These are phyloP conservation scores for Microcebus murinus DNA, from an alignment of 2,113 vertebrate genomes.

Conservation along the genomic window DNA sequence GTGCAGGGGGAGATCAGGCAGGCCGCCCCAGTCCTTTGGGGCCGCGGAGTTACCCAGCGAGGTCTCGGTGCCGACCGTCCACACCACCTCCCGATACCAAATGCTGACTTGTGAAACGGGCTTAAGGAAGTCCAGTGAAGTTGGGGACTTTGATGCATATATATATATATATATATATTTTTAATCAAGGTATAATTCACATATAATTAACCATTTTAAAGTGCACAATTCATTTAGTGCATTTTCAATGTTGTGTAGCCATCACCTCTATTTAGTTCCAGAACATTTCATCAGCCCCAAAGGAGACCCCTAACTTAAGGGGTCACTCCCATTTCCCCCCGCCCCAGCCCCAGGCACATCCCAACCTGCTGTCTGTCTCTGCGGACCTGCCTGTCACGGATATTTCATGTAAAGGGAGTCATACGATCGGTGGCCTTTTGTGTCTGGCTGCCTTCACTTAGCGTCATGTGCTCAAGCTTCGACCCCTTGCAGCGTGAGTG, in stretches of 20 bases:
- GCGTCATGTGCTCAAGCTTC: not conserved
- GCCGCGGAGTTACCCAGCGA: not conserved
- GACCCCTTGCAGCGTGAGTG: accelerated
- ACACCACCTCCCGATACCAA: not conserved
- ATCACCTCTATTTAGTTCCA: not conserved
- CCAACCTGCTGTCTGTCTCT: not conserved
- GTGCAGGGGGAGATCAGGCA: not conserved
- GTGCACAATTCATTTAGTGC: not conserved
- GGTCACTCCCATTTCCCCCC: not conserved
- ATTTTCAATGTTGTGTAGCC: not conserved
- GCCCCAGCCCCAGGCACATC: not conserved
- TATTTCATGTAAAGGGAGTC: not conserved
- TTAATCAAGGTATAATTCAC: not conserved
- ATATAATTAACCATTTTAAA: not conserved
- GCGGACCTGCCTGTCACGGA: not conserved
- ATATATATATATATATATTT: not conserved
- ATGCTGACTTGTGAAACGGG: not conserved
- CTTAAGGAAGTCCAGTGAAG: not conserved
- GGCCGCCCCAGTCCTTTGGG: not conserved
- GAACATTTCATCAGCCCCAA: not conserved
- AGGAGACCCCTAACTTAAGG: not conserved
- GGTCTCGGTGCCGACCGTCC: not conserved
- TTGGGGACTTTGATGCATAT: not conserved
- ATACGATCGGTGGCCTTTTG: not conserved
- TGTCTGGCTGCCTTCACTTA: not conserved